Percentiles rank a stretch among this genome's conserved stretches.
Conservation (phyloP, 1,140 invertebrate genomes). For the Lycorma delicatula region DNA sequence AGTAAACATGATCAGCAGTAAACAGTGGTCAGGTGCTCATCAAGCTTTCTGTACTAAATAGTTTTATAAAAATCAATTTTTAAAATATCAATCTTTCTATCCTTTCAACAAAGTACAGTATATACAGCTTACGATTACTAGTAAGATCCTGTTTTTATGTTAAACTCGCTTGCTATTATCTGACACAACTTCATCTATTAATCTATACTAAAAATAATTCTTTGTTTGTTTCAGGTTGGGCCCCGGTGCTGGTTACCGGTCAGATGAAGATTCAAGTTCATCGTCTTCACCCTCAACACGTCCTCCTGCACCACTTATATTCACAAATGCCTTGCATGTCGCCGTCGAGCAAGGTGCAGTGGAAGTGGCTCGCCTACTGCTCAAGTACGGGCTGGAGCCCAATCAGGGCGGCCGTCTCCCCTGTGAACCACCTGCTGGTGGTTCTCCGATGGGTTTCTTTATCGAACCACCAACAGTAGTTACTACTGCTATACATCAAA, state of each 20-base stretch:
- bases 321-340: conserved; percentile 47
- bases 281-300: conserved; percentile 11
- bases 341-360: conserved; percentile 47
- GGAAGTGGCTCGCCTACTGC: conserved; percentile 45
- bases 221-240: conserved; percentile 24
- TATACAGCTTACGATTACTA: too few species aligned
- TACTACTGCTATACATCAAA: not conserved
- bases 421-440: conserved; percentile 3
- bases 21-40: too few species aligned
- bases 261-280: conserved; percentile 6
- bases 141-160: too few species aligned
- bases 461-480: conserved; percentile 20
- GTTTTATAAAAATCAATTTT: too few species aligned
- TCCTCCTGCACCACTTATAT: conserved; percentile 37
- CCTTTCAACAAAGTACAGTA: too few species aligned
- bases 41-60: too few species aligned
- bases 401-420: conserved; percentile 41
- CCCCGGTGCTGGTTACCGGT: conserved; percentile 10
- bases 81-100: too few species aligned
- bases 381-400: conserved; percentile 47
- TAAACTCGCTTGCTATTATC: too few species aligned
- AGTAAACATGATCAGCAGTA: too few species aligned
- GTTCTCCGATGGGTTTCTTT: too few species aligned
- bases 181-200: too few species aligned
- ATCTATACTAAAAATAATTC: too few species aligned